These are phyloP conservation scores for Lasioglossum leucozonium DNA, from an alignment of 2,888 invertebrate genomes.

Conservation along the genomic window DNA sequence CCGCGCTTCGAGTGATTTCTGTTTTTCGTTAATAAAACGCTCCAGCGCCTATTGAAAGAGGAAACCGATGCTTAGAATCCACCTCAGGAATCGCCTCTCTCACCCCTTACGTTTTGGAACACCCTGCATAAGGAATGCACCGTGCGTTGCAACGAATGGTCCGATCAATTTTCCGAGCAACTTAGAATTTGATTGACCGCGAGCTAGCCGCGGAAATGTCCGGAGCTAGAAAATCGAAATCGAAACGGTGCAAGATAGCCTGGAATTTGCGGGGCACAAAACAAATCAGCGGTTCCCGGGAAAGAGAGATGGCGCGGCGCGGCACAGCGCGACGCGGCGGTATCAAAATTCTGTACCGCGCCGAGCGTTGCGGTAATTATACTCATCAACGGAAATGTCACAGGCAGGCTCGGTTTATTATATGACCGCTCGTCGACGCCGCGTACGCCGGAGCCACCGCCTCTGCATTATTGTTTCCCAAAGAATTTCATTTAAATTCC, in stretches of 20 bases:
- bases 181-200: not conserved
- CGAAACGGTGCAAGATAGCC: not conserved
- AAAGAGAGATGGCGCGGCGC: not conserved
- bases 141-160: too few relatives aligned
- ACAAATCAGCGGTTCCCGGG: conserved; percentile 15
- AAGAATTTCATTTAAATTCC: conserved; percentile 67
- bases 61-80: too few relatives aligned
- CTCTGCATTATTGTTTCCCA: conserved; percentile 62
- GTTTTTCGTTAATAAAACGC: too few relatives aligned
- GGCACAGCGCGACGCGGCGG: too few relatives aligned
- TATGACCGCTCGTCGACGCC: conserved; percentile 51
- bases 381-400: conserved; percentile 70
- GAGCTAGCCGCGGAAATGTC: not conserved
- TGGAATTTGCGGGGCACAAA: conserved; percentile 14
- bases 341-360: conserved; percentile 52
- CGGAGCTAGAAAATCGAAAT: not conserved
- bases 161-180: not conserved
- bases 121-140: too few relatives aligned
- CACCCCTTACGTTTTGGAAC: too few relatives aligned
- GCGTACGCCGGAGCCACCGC: not conserved
- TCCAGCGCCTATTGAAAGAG: too few relatives aligned
- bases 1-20: too few relatives aligned
- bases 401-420: conserved; percentile 59
- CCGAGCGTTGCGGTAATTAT: conserved; percentile 64
- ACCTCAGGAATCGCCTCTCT: too few relatives aligned